Evolutionary conservation across 1,140 invertebrate genomes (phyloP), one percentile per base, ranked within the genome.

Genomic region (Augochlora pura): DNA sequence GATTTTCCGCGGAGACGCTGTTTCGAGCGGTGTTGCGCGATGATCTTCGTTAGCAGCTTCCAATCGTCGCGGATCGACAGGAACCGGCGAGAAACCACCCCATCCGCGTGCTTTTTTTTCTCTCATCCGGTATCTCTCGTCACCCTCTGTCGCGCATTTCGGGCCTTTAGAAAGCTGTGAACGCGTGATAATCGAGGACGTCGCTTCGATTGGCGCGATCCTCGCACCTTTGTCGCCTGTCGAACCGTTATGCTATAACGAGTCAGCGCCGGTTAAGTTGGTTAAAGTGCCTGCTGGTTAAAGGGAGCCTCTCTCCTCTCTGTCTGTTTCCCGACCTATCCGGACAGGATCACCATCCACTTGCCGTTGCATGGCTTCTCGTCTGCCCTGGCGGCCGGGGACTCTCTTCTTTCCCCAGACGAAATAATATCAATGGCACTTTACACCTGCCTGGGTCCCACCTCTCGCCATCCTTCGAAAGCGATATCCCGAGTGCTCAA

Each of bases 211-310:
- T 88, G 83, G 73, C 84, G 73, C 77, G 81, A 86, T 86, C 86
- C 86, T 79, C 80, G 62, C 69, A 82, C 81, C 81, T 86, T 89
- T 89, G 82, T 87, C 83, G 81, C 59, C 71, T 83, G 85, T 68
- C 74, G 75, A 81, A 87, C 86, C 88, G 88, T 89, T 88, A 88
- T 74, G 78, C 68, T 89, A 90, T 90, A 90, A 90, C 80, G 89
- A 90, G 86, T 80, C 70, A 62, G 75, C 74, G 68, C 65, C 60
- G 59, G 81, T 86, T 83, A 78, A 83, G 69, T 81, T 83, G 52
- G 66, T 74, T 77, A 70, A 82, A 84, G 81, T 86, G 76, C 18
- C 80, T 82, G 74, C 80, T 77, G 74, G 74, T 81, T 81, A 81
- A 81, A 77, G 69, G n/a, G 27, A 46, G 59, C n/a, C 18, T 4